phyloP scores from a whole-genome alignment of 1,140 invertebrate genomes.

The Cryptotermes secundus region DNA sequence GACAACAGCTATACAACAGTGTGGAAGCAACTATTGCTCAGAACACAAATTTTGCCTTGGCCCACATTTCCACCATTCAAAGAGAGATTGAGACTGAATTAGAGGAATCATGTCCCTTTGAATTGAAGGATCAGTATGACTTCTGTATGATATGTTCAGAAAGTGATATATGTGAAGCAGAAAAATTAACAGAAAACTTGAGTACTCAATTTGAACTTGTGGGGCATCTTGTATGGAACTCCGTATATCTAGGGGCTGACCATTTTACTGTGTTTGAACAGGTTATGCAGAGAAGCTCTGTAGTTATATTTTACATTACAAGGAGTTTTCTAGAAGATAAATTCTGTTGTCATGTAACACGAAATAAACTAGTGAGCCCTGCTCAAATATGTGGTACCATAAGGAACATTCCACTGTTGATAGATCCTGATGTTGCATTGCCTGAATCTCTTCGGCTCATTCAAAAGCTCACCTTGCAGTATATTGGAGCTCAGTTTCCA shows the following conservation, averaged over 20 bases:
- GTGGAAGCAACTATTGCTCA: neutral
- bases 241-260: neutral
- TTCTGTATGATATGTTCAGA: constrained; percentile 23
- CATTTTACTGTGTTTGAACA: constrained; percentile 3
- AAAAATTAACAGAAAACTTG: constrained; percentile 9
- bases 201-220: neutral
- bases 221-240: constrained; percentile 23
- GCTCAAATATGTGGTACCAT: neutral
- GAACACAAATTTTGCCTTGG: neutral
- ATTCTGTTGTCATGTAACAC: constrained; percentile 24
- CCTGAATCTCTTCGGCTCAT: neutral
- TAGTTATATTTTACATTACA: constrained; percentile 23
- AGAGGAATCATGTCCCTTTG: constrained; percentile 11
- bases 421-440: neutral
- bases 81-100: neutral
- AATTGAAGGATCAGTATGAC: constrained; percentile 17
- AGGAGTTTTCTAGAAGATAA: constrained; percentile 16
- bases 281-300: constrained; percentile 18
- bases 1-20: neutral
- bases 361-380: neutral
- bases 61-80: neutral
- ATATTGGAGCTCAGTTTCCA: neutral
- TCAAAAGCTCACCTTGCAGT: neutral
- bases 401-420: neutral
- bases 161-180: constrained; percentile 5